These are phyloP conservation scores for Stegostoma tigrinum DNA, from an alignment of 2,113 vertebrate species.

Conservation along the genomic window DNA sequence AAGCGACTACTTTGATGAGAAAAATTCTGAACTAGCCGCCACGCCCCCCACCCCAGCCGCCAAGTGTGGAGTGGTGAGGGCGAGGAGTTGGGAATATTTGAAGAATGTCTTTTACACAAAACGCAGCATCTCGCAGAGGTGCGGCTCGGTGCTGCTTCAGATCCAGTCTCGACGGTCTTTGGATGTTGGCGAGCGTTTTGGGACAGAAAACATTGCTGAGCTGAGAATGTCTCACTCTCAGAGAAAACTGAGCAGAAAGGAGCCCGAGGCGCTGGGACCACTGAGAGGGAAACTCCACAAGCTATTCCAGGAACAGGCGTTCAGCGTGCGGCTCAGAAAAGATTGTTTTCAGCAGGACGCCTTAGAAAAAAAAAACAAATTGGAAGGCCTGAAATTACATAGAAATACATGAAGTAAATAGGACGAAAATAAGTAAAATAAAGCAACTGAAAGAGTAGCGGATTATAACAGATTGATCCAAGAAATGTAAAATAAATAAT, in stretches of 20 bases:
- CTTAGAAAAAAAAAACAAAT: not conserved
- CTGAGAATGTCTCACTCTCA: not conserved
- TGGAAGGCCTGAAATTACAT: not conserved
- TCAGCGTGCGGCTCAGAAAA: not conserved
- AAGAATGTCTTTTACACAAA: too few relatives aligned
- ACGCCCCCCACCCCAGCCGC: too few relatives aligned
- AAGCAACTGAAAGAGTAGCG: not conserved
- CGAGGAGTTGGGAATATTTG: not conserved
- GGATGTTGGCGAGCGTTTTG: not conserved
- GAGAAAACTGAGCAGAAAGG: not conserved
- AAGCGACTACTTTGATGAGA: not conserved
- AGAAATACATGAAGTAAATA: not conserved
- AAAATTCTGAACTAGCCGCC: not conserved
- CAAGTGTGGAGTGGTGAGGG: not conserved
- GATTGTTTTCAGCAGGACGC: not conserved
- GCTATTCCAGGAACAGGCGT: too few relatives aligned
- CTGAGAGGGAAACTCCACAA: not conserved
- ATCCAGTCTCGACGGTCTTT: not conserved
- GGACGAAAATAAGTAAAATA: not conserved
- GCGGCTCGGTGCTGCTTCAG: not conserved
- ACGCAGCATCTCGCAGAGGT: not conserved
- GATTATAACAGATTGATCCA: not conserved
- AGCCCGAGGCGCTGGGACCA: not conserved
- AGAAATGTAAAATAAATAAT: not conserved
- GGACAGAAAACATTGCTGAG: not conserved